phyloP scores from a whole-genome alignment of 2,113 vertebrate genomes.

The Prionailurus viverrinus region DNA sequence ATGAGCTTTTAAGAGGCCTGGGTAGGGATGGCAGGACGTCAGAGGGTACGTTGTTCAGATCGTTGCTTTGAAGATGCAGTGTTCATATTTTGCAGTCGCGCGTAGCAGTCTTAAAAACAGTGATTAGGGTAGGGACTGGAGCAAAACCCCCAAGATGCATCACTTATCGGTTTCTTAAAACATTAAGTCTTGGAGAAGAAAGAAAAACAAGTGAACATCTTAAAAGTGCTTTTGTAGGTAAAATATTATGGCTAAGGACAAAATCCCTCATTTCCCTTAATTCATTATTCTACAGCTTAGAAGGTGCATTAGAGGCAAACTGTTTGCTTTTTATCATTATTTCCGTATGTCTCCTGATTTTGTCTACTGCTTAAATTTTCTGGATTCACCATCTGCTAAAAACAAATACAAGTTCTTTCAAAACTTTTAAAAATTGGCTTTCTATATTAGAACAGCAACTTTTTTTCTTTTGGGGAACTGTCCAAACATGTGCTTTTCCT shows the following conservation, averaged over 20 bases:
- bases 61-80: not conserved
- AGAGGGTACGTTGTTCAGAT: not conserved
- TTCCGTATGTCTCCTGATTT: slow-evolving; percentile 31
- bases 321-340: not conserved
- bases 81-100: not conserved
- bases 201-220: not conserved
- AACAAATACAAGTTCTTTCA: not conserved
- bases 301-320: not conserved
- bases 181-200: not conserved
- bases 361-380: not conserved
- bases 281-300: not conserved
- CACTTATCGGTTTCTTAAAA: slow-evolving; percentile 37
- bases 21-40: not conserved
- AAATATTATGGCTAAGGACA: not conserved
- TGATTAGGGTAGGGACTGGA: not conserved
- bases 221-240: not conserved
- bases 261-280: slow-evolving; percentile 16
- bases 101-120: not conserved
- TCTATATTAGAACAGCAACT: not conserved
- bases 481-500: not conserved
- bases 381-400: slow-evolving; percentile 32
- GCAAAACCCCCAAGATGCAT: not conserved
- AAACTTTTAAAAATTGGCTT: not conserved
- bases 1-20: not conserved
- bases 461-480: not conserved